Percentiles rank a stretch among this genome's conserved stretches.
Evolutionary conservation across 2,888 invertebrate genomes (phyloP).

Genomic region (Xanthorhoe designata): DNA sequence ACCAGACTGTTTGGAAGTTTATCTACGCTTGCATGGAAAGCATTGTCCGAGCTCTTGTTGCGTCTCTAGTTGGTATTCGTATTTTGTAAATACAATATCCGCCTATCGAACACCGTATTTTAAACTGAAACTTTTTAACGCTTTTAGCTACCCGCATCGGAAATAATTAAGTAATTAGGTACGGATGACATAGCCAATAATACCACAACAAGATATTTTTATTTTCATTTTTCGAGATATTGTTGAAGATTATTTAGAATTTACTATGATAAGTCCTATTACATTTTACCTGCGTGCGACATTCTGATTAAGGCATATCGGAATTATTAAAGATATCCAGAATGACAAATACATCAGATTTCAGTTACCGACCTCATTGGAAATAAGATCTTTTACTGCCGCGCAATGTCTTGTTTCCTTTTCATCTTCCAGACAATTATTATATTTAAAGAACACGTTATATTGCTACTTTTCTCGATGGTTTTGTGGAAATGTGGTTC

Average conservation of each 20-base stretch:
- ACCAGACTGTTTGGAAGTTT: constrained; percentile 63
- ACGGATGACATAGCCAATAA: neutral
- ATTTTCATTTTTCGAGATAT: neutral
- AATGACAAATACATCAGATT: constrained; percentile 1
- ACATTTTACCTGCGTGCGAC: neutral
- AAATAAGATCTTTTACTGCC: too few species aligned
- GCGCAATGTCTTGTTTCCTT: neutral
- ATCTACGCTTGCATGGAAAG: constrained; percentile 67
- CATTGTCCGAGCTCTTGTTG: constrained; percentile 64
- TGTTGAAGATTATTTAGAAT: neutral
- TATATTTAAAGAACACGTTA: neutral
- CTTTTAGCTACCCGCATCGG: neutral
- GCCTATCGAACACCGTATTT: neutral
- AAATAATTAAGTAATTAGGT: neutral
- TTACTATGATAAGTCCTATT: neutral
- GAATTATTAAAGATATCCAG: constrained; percentile 1
- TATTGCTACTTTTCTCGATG: neutral
- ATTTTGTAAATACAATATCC: constrained; percentile 49
- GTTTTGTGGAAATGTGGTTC: neutral
- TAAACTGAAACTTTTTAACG: neutral
- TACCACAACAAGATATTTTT: neutral
- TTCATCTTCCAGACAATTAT: neutral
- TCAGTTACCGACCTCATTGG: neutral
- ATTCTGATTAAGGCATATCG: neutral
- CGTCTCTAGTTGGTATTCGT: constrained; percentile 47